Evolutionary conservation across 2,888 invertebrate genomes (phyloP).

Genomic region (Operophtera brumata): DNA sequence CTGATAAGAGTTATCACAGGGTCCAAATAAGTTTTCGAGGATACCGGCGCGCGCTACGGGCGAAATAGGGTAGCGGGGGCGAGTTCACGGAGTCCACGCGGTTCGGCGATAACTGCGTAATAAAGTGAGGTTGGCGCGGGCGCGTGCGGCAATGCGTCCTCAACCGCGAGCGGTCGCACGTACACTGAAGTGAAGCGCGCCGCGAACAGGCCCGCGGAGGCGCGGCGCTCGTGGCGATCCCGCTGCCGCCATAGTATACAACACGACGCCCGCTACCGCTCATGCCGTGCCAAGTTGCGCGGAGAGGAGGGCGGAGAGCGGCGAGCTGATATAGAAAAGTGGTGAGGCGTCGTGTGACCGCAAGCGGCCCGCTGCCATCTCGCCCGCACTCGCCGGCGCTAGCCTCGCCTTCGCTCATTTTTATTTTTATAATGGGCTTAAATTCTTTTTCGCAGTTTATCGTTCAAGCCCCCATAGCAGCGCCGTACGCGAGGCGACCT

Average conservation of each 20-base stretch:
- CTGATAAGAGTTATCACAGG: slow-evolving; percentile 70
- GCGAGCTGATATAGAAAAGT: slow-evolving; percentile 60
- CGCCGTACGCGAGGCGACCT: slow-evolving; percentile 37
- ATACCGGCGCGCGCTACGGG: slow-evolving; percentile 30
- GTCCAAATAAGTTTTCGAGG: slow-evolving; percentile 33
- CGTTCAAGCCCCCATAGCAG: slow-evolving; percentile 36
- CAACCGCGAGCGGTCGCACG: slow-evolving; percentile 72
- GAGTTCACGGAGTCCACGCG: slow-evolving; percentile 68
- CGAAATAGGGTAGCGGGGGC: slow-evolving; percentile 38
- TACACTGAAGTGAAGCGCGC: slow-evolving; percentile 62
- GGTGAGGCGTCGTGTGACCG: slow-evolving; percentile 62
- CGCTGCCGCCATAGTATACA: slow-evolving; percentile 47
- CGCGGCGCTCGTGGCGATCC: slow-evolving; percentile 71
- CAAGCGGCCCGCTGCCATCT: slow-evolving; percentile 46
- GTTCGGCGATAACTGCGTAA: slow-evolving; percentile 76
- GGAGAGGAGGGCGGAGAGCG: slow-evolving; percentile 43
- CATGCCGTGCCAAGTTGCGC: slow-evolving; percentile 25
- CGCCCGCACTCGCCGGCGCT: slow-evolving; percentile 43
- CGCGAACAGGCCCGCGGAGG: slow-evolving; percentile 42
- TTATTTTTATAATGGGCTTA: slow-evolving; percentile 46
- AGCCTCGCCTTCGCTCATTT: slow-evolving; percentile 31
- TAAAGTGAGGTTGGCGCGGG: slow-evolving; percentile 59
- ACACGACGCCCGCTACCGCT: slow-evolving; percentile 45
- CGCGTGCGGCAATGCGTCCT: slow-evolving; percentile 60
- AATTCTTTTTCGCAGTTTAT: slow-evolving; percentile 50